Evolutionary conservation across 2,113 vertebrate species (phyloP), one percentile per base, ranked within the genome.

Genomic region (Ceyx margarethae): DNA sequence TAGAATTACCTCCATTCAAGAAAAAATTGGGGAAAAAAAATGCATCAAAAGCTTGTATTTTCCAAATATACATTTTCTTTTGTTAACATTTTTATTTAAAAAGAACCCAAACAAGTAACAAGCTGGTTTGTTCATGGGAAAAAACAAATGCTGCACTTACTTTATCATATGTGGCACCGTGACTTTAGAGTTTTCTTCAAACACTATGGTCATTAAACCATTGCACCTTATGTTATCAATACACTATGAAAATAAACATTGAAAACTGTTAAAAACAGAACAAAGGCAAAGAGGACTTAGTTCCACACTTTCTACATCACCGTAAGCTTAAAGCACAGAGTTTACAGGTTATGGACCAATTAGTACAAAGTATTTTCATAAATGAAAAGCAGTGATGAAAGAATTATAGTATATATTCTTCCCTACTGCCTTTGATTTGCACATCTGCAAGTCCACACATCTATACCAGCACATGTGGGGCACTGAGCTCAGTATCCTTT

Each of bases 111-210:
- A 2, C 26, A 37, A 37, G 37, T 5, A 60, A 29, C 4, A 33
- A 50, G 5, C 5, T 76, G 7, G 58, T 81, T 60, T 71, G 15
- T 42, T 51, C 15, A 60, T 8, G 48, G 13, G 43, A 51, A 5
- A 7, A 17, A 54, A 31, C 56, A 61, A 28, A 18, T 54, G 15
- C 20, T 73, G 20, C 54, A 98, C 99, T 98, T 98, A 99, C 99
- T 99, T 99, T 96, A 99, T 99, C 98, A 99, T 99, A 95, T 99
- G 98, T 84, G 99, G 99, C 94, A 99, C 99, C 4, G 99, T 99
- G 85, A 99, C 99, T 98, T 99, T 99, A 73, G 99, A 99, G 97
- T 99, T 99, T 96, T 99, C 99, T 97, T 99, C 99, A 97, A 99
- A 99, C 46, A 99, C 99, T 93, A 99, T 98, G 90, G 99, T 99